Conservation (phyloP, 2,113 vertebrate genomes). For the Nibea albiflora region DNA sequence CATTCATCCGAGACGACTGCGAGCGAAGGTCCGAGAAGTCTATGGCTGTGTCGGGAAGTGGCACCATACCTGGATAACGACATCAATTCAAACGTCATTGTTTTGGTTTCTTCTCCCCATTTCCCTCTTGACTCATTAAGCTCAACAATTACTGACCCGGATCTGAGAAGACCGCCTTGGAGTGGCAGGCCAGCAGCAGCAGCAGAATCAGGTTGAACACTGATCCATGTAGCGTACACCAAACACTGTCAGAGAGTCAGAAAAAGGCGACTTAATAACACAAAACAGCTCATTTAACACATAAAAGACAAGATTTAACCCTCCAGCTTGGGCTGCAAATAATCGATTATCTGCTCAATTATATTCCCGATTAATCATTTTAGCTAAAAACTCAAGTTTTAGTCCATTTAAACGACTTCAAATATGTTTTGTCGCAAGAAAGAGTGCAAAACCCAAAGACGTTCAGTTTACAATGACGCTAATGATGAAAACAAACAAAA, state of each 20-base stretch:
- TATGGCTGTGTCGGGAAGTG: conserved; percentile 85
- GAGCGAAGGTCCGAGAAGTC: conserved; percentile 90
- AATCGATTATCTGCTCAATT: no score
- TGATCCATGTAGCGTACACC: conserved; percentile 86
- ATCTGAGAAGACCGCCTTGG: conserved; percentile 87
- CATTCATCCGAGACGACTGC: conserved; percentile 88
- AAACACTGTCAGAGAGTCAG: conserved; percentile 75
- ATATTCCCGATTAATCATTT: no score
- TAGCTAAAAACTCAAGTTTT: no score
- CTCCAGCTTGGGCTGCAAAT: no score
- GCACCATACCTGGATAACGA: conserved; percentile 82
- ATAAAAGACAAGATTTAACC: no score
- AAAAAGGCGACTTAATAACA: background rate
- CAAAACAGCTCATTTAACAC: no score
- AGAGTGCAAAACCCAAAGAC: no score
- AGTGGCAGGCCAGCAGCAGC: conserved; percentile 86
- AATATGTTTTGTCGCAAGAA: no score
- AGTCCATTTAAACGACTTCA: no score
- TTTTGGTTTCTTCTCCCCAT: background rate
- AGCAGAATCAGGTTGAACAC: conserved; percentile 86
- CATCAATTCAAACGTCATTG: background rate
- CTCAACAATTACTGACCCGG: conserved; percentile 79
- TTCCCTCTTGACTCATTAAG: background rate
- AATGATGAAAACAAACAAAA: no score
- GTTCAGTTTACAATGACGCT: no score